A percentile compares a stretch with the other conserved stretches of the same genome.
phyloP scores from a whole-genome alignment of 2,113 vertebrate species.

The Procavia capensis region DNA sequence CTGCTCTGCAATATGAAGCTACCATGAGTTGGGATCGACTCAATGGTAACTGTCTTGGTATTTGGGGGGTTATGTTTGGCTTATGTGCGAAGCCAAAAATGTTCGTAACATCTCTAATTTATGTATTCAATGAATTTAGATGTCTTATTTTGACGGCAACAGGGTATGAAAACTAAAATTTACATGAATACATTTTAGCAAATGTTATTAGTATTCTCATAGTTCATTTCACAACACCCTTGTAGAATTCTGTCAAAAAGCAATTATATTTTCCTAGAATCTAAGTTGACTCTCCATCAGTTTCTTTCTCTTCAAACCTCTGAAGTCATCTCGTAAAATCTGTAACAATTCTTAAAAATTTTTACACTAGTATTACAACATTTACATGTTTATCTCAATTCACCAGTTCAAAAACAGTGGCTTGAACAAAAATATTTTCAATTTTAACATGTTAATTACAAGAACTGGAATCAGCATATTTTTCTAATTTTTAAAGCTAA shows the following conservation, averaged over 20 bases:
- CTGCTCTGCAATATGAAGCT: not conserved
- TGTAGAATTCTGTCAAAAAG: not conserved
- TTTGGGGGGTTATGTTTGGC: not conserved
- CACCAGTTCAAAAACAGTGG: not conserved
- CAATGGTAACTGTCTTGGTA: not conserved
- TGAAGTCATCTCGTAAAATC: not conserved
- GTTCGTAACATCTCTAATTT: not conserved
- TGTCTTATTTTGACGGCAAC: not conserved
- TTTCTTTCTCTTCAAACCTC: not conserved
- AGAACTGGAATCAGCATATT: not conserved
- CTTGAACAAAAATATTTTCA: not conserved
- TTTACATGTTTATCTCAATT: not conserved
- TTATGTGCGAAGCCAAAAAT: slow-evolving; percentile 17
- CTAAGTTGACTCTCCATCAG: not conserved
- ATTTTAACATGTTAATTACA: not conserved
- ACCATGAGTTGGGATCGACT: not conserved
- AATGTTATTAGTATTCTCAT: not conserved
- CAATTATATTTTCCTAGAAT: not conserved
- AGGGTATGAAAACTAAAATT: slow-evolving; percentile 11
- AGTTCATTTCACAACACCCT: not conserved
- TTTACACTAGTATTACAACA: not conserved
- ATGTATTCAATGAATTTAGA: not conserved
- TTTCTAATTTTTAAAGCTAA: slow-evolving; percentile 4
- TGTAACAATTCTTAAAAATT: not conserved
- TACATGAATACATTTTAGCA: not conserved